Percentiles rank a stretch among this genome's conserved stretches.
Conservation (phyloP, 2,113 vertebrate genomes). For the Brienomyrus longianalis region DNA sequence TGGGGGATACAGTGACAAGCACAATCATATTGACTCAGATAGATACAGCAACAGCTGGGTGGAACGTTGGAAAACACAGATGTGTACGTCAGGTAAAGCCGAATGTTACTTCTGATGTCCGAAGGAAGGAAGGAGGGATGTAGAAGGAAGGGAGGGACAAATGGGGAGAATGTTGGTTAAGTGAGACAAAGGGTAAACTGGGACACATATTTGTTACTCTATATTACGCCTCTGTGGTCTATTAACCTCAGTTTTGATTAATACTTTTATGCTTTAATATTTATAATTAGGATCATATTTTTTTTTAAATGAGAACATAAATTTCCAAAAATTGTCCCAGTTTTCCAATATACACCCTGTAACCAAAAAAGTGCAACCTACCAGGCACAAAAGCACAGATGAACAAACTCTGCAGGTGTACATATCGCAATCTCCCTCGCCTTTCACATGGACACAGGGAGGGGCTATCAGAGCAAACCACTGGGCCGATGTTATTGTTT, state of each 20-base stretch:
- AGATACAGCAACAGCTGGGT: no score
- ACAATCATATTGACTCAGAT: no score
- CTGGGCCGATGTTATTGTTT: neutral
- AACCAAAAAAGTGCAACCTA: neutral
- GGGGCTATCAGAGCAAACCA: neutral
- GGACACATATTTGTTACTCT: neutral
- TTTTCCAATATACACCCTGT: neutral
- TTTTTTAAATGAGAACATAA: neutral
- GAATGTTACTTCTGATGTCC: neutral
- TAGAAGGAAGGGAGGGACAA: neutral
- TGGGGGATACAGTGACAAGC: no score
- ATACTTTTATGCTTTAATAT: neutral
- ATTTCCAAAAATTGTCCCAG: neutral
- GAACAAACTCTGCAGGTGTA: neutral
- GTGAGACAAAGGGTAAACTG: neutral
- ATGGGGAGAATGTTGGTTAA: neutral
- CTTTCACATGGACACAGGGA: neutral
- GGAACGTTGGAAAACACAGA: neutral
- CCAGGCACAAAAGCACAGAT: neutral
- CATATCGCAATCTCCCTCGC: neutral
- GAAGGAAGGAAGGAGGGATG: neutral
- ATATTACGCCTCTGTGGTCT: neutral
- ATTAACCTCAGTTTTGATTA: neutral
- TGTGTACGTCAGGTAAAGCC: neutral
- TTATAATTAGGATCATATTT: neutral